Evolutionary conservation across 2,888 invertebrate species (phyloP).

Genomic region (Rotaria magnacalcarata): DNA sequence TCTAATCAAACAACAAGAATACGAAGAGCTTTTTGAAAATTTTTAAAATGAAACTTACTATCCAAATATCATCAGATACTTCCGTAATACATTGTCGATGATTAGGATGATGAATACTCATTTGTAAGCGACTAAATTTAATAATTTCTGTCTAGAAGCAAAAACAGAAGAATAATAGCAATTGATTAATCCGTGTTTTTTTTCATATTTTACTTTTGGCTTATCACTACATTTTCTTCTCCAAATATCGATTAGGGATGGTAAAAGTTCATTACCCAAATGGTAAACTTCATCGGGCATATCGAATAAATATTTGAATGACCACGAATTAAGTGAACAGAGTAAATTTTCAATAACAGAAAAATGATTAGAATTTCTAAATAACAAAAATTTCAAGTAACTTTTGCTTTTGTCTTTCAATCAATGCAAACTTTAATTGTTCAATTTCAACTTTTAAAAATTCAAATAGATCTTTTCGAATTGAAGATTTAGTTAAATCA

Average conservation of each 20-base stretch:
- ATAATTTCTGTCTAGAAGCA: neutral
- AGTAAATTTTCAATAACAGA: slow-evolving; percentile 9
- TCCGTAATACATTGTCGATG: neutral
- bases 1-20: neutral
- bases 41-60: neutral
- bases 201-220: neutral
- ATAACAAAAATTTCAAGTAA: neutral
- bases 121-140: slow-evolving; percentile 28
- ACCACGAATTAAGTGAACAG: neutral
- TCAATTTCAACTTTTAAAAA: neutral
- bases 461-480: slow-evolving; percentile 12
- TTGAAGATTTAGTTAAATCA: neutral
- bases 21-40: neutral
- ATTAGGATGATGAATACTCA: neutral
- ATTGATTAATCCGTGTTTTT: no score
- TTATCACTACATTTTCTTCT: slow-evolving; percentile 20
- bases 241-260: neutral
- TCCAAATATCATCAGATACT: slow-evolving; percentile 1
- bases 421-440: neutral
- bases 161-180: neutral
- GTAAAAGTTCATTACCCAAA: neutral
- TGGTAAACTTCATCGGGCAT: neutral
- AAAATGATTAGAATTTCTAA: slow-evolving; percentile 25
- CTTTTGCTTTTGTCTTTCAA: neutral
- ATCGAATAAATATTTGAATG: neutral